A percentile compares a stretch with the other conserved stretches of the same genome.
Conservation (phyloP, 2,797 vertebrate genomes). For the Bucorvus abyssinicus region DNA sequence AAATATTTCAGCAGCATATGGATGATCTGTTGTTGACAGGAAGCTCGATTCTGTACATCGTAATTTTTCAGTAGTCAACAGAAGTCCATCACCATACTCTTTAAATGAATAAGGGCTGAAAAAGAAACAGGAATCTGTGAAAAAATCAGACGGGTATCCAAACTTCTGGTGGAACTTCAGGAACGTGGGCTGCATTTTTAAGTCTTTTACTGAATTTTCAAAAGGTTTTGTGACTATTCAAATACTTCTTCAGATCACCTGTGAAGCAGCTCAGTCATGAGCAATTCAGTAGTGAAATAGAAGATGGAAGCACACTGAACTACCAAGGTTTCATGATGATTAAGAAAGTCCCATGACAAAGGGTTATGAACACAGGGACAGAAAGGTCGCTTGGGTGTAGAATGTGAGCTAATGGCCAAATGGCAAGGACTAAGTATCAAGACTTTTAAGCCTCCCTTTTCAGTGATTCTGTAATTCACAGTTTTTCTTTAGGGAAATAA, state of each 20-base stretch:
- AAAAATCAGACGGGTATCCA: background rate
- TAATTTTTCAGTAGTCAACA: background rate
- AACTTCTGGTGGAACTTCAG: background rate
- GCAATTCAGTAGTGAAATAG: background rate
- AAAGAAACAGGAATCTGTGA: background rate
- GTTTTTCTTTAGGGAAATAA: background rate
- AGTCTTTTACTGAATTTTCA: background rate
- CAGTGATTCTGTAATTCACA: background rate
- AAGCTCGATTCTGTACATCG: background rate
- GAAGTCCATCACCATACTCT: background rate
- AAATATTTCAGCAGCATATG: background rate
- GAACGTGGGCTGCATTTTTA: background rate
- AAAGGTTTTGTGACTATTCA: background rate
- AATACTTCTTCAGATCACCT: background rate
- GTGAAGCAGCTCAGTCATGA: background rate
- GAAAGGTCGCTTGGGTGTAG: background rate
- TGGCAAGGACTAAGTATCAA: background rate
- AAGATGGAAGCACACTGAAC: background rate
- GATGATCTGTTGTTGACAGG: background rate
- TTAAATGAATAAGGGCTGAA: background rate
- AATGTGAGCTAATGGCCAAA: background rate
- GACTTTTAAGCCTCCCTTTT: background rate
- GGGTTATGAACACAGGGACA: background rate
- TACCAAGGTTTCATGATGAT: background rate
- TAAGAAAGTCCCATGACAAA: background rate